These are phyloP conservation scores for Ochlodes sylvanus DNA, from an alignment of 2,888 invertebrate species.

Conservation along the genomic window DNA sequence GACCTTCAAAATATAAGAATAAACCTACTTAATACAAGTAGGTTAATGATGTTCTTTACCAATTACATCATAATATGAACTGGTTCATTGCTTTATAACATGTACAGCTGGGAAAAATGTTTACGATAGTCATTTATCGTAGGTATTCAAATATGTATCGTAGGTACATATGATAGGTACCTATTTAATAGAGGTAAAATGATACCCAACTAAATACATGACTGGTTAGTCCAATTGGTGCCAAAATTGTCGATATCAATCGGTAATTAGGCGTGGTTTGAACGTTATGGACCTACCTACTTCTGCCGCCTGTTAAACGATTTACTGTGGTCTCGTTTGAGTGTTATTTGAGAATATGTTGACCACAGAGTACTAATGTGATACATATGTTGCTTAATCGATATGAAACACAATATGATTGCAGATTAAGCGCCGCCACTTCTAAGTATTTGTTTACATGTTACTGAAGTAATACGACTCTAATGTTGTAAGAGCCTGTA, in stretches of 20 bases:
- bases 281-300: not conserved
- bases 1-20: not conserved
- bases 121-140: not conserved
- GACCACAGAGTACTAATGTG: slow-evolving; percentile 13
- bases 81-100: not conserved
- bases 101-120: not conserved
- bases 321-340: slow-evolving; percentile 4
- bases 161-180: not conserved
- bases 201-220: not conserved
- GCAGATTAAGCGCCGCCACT: slow-evolving; percentile 13
- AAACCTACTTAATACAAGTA: not conserved
- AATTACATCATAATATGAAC: not conserved
- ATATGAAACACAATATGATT: slow-evolving; percentile 20
- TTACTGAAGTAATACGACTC: not conserved
- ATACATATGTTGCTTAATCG: slow-evolving; percentile 19
- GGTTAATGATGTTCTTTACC: slow-evolving; percentile 4
- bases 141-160: no score
- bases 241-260: not conserved
- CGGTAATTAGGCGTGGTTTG: not conserved
- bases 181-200: not conserved
- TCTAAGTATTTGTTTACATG: slow-evolving; percentile 6
- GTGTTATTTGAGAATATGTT: slow-evolving; percentile 13
- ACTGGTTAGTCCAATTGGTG: not conserved
- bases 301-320: not conserved
- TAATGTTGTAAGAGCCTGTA: not conserved